Percentiles rank a stretch among this genome's conserved stretches.
These are phyloP conservation scores for Montipora foliosa DNA, from an alignment of 64 coral and sea anemone species.

Conservation along the genomic window DNA sequence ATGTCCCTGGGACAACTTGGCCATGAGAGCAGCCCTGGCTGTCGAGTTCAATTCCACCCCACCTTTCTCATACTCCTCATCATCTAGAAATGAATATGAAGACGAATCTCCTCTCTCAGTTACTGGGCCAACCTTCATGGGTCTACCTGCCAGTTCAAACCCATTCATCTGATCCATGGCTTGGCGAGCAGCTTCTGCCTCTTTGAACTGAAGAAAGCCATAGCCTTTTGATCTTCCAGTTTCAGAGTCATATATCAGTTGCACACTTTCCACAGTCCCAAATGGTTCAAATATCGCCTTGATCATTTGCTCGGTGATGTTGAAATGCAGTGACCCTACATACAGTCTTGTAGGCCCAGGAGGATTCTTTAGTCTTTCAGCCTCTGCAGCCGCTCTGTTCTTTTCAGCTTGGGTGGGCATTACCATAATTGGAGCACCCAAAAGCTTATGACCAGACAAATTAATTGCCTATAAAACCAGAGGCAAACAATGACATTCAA, in stretches of 20 bases:
- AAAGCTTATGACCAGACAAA: slow-evolving; percentile 87
- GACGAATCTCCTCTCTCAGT: slow-evolving; percentile 97
- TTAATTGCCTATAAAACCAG: slow-evolving; percentile 80
- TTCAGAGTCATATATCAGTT: slow-evolving; percentile 97
- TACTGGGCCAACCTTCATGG: slow-evolving; percentile 98
- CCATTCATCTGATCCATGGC: slow-evolving; percentile 99
- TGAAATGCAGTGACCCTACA: slow-evolving; percentile 99
- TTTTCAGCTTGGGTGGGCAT: slow-evolving; percentile 97
- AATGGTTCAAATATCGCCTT: slow-evolving; percentile 99
- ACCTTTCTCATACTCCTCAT: slow-evolving; percentile 99
- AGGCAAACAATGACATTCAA: neutral
- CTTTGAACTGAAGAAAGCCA: slow-evolving; percentile 95
- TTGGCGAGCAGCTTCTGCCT: slow-evolving; percentile 92
- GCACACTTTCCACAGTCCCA: slow-evolving; percentile 96
- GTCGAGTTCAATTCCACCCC: slow-evolving; percentile 95
- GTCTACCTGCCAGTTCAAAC: slow-evolving; percentile 98
- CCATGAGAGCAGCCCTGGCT: slow-evolving; percentile 96
- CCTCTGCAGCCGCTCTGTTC: slow-evolving; percentile 93
- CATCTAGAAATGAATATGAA: slow-evolving; percentile 98
- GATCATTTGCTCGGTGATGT: slow-evolving; percentile 96
- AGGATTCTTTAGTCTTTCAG: slow-evolving; percentile 90
- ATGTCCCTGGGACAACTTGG: slow-evolving; percentile 96
- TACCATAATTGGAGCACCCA: slow-evolving; percentile 97
- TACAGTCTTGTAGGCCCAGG: slow-evolving; percentile 95
- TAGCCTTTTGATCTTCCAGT: slow-evolving; percentile 95